Evolutionary conservation across 2,797 vertebrate genomes (phyloP).

Genomic region (Enteromius thamalakanensis): DNA sequence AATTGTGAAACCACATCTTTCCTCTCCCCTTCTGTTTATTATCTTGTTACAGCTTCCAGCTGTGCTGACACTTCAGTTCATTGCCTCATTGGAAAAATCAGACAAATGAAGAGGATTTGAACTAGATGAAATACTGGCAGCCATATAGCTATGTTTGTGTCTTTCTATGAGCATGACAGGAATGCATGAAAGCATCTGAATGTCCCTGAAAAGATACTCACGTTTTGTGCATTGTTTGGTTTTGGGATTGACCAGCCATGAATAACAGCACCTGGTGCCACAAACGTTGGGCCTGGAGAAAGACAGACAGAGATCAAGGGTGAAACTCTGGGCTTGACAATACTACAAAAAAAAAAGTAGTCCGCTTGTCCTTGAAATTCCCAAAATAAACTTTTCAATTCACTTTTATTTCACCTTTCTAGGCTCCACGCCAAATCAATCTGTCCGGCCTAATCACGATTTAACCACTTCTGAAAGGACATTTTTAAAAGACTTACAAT

Average conservation of each 20-base stretch:
- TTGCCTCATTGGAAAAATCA: background rate
- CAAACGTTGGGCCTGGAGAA: constrained; percentile 63
- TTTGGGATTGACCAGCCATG: constrained; percentile 60
- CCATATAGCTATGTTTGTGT: background rate
- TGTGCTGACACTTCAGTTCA: constrained; percentile 11
- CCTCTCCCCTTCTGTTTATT: background rate
- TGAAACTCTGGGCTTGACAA: background rate
- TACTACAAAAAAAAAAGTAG: background rate
- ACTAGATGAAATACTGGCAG: background rate
- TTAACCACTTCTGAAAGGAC: constrained; percentile 28
- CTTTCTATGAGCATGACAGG: background rate
- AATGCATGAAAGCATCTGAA: background rate
- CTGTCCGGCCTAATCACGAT: background rate
- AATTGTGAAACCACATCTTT: background rate
- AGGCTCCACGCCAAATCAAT: constrained; percentile 13
- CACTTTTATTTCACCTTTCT: background rate
- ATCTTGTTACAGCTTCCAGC: background rate
- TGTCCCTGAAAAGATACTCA: constrained; percentile 51
- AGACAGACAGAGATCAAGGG: constrained; percentile 14
- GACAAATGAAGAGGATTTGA: background rate
- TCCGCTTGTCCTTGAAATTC: background rate
- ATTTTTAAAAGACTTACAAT: constrained; percentile 23
- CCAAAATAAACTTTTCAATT: too few species aligned
- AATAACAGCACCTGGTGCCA: constrained; percentile 63
- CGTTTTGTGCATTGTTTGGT: constrained; percentile 66